Base-by-base conservation (phyloP, 1,140 invertebrate species). In the Drosophila pseudoananassae region DNA sequence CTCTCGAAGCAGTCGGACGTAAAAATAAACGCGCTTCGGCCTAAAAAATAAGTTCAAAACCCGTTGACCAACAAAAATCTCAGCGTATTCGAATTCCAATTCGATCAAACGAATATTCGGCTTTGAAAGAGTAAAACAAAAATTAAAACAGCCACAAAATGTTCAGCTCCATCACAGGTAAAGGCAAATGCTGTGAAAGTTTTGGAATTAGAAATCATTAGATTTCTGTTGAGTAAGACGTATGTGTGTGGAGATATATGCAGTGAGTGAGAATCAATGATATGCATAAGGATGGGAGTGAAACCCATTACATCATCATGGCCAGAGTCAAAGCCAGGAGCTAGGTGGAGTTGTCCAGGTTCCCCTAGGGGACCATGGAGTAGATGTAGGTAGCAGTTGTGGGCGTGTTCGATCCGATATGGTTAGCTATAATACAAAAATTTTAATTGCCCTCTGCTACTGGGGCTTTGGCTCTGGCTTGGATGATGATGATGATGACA, bases 111-210 rank as follows among this genome's bases (percentile, higher is more conserved):
- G 25, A 45, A 33, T 65, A n/a, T 15, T 36, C 14, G 25, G 69
- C 31, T 51, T 54, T 15, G 14, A 10, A 70, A 77, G 23, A 47
- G 45, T 49, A 68, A 52, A 66, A 40, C 12, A 47, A 5, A 63
- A 75, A 79, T 45, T 31, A 75, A 70, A 72, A 17, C 40, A 74
- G 50, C 33, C 36, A 55, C 76, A 88, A 78, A 52, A 89, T 90
- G 87, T 90, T 90, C 70, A 90, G 82, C 76, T 90, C 87, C 52
- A 57, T 90, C 54, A 83, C 87, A 90, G 87, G 87, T 90, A 90
- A 90, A 71, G 43, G 43, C 38, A 45, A 76, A 29, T 25, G 36
- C 3, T 68, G 83, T 88, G 83, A 89, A 87, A 89, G 83, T 87
- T 87, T 55, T 20, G 31, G 50, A 64, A 64, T 61, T 64, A 74